Evolutionary conservation across 2,113 vertebrate species (phyloP), one percentile per base, ranked within the genome.

Genomic region (Argyrosomus japonicus): DNA sequence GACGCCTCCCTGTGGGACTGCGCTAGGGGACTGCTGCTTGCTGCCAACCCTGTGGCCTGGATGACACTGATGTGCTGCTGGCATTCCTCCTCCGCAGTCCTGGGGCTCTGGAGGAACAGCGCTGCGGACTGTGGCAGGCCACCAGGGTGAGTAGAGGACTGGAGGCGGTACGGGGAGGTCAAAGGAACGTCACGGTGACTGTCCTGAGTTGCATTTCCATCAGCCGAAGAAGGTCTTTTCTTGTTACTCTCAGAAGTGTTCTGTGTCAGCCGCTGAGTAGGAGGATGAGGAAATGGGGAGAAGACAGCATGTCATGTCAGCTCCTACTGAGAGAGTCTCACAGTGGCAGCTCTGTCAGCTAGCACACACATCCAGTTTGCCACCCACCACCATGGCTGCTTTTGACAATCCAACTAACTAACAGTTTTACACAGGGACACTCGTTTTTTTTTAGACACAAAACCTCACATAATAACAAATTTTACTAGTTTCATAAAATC

Each of bases 51-150:
- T 19, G 96, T 97, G 91, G 97, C 94, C 94, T 98, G 97, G 92
- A 99, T 98, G 81, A 98, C 97, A 91, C 97, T 98, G 85, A 96
- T 95, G 87, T 98, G 97, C 95, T 97, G 96, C 95, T 97, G 97
- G 94, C 95, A 93, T 93, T 95, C 94, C 87, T 97, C 96, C 92
- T 96, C 96, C 94, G 95, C 94, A 87, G 95, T 88, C 93, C 95
- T 95, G 95, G 95, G 94, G 94, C 94, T 97, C 95, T 95, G 95
- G 94, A 96, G 96, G 95, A 97, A 92, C 89, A 95, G 95, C 0
- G 96, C 94, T 92, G 96, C 89, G 88, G 97, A 95, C 93, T 96
- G 96, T 92, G 95, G 95, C 93, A 95, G 95, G 91, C 95, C 95
- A 89, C 95, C 93, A 93, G 94, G 94, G 94, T 95, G 95, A 88